A percentile compares a stretch with the other conserved stretches of the same genome.
phyloP scores from a whole-genome alignment of 2,113 vertebrate species.

The Marcusenius ussheri region DNA sequence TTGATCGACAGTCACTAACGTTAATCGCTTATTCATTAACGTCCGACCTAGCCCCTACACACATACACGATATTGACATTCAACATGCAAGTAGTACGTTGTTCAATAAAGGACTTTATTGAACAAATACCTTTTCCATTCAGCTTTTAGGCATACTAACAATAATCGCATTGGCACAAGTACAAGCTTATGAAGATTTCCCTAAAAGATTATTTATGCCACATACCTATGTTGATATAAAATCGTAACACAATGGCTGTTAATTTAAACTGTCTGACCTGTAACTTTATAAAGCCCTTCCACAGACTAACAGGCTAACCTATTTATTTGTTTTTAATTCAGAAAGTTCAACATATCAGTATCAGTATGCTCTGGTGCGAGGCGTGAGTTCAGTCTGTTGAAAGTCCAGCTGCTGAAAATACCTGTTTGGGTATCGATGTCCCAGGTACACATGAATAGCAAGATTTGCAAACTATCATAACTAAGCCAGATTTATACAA shows the following conservation, averaged over 20 bases:
- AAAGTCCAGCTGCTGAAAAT: neutral
- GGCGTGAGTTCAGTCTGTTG: neutral
- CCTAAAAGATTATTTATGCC: neutral
- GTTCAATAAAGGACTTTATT: neutral
- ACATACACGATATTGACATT: neutral
- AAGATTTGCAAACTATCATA: neutral
- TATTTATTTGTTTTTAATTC: neutral
- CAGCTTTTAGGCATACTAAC: neutral
- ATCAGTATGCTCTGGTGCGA: neutral
- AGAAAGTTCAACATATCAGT: neutral
- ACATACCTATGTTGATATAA: neutral
- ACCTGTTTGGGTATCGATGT: neutral
- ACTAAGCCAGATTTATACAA: neutral
- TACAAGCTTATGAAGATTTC: neutral
- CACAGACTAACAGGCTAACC: neutral
- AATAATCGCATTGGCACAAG: neutral
- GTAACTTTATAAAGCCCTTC: neutral
- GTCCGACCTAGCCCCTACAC: neutral
- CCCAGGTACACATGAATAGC: neutral
- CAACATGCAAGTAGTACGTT: neutral
- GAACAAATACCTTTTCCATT: neutral
- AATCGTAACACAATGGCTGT: neutral
- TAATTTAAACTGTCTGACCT: neutral
- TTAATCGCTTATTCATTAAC: neutral
- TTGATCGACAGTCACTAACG: neutral